Base-by-base conservation (phyloP, 2,113 vertebrate species). In the Beaufortia kweichowensis region DNA sequence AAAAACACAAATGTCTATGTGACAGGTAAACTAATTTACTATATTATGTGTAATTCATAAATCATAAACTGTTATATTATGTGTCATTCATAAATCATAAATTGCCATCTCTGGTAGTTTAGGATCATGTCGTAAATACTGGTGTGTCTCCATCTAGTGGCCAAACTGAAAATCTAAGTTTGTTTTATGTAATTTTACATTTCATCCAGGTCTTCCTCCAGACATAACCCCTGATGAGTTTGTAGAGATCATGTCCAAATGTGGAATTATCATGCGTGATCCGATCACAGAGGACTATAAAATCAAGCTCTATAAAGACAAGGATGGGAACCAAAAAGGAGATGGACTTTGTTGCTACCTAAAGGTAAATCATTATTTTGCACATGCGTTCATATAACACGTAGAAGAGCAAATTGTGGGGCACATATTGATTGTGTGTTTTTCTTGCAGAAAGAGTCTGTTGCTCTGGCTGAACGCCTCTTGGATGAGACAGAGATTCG, bases 1-100 rank as follows among this genome's bases (percentile, higher is more conserved):
- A 97, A 93, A 92, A 99, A 98, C 86, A 98, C 96, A 15, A 98
- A 96, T 68, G 94, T 99, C 35, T 98, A 98, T 76, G 96, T 98
- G 53, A 95, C 95, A 79, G 97, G 97, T 99, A 87, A 56, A 89
- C 50, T n/a, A 3, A 46, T 61, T 17, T 2, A 50, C 60, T 39
- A 28, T 23, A n/a, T 26, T 67, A 8, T 39, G 17, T 64, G 17
- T 17, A 10, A 10, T 39, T 39, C 8, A n/a, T n/a, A n/a, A n/a
- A 39, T 39, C 35, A 39, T 98, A 86, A 53, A 88, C 41, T 19
- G 43, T 62, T 39, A 26, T 23, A n/a, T 26, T 67, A 8, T 39
- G 17, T 64, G 17, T 17, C 11, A 10, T 39, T 39, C 8, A n/a
- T n/a, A n/a, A n/a, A 39, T 39, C 35, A 39, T 98, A 86, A 53